These are phyloP conservation scores for Mormyrus hasselquistii DNA, from an alignment of 2,797 vertebrate genomes.

Conservation along the genomic window DNA sequence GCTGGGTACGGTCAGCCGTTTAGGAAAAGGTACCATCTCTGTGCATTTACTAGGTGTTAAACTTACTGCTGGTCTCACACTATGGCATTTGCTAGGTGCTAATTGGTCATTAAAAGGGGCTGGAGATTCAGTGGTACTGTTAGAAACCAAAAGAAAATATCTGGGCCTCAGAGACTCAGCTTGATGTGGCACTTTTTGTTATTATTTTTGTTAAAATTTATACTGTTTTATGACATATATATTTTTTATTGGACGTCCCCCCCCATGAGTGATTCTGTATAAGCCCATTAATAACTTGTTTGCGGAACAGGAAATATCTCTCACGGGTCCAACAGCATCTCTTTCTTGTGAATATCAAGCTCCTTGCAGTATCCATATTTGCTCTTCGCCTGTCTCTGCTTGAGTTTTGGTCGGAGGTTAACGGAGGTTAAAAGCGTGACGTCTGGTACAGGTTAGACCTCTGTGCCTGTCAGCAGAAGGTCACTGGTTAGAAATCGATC, in stretches of 20 bases:
- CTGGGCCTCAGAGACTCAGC: not conserved
- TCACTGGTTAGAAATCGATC: not conserved
- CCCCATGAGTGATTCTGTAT: not conserved
- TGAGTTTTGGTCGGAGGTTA: not conserved
- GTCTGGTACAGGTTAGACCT: not conserved
- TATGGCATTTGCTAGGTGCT: constrained; percentile 46
- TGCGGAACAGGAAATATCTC: not conserved
- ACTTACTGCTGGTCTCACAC: constrained; percentile 40
- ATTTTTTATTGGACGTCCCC: not conserved
- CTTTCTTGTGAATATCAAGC: not conserved
- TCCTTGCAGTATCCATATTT: not conserved
- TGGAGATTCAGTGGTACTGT: not conserved
- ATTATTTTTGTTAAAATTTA: not conserved
- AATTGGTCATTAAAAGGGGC: constrained; percentile 47
- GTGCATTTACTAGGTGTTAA: constrained; percentile 40
- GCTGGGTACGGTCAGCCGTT: constrained; percentile 15
- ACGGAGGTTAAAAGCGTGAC: not conserved
- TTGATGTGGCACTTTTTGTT: not conserved
- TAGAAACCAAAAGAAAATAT: not conserved
- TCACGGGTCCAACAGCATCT: not conserved
- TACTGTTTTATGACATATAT: not conserved
- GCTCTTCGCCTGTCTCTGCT: not conserved
- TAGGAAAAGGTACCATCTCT: constrained; percentile 37
- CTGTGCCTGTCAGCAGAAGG: not conserved
- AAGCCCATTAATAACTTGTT: not conserved